Percentiles rank a stretch among this genome's conserved stretches.
Conservation (phyloP, 2,113 vertebrate genomes). For the Channa argus region DNA sequence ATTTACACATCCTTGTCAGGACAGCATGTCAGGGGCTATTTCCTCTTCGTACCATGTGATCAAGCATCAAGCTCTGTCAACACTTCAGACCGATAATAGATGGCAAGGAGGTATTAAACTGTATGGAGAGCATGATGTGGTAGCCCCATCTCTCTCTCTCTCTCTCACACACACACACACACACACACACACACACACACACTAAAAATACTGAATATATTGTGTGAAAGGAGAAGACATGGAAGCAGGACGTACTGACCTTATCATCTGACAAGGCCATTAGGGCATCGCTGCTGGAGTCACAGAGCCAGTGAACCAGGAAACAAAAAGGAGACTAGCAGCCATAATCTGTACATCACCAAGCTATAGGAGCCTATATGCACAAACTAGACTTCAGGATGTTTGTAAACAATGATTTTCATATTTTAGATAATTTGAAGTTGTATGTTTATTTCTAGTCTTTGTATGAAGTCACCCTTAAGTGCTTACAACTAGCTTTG, state of each 20-base stretch:
- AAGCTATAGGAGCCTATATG: no score
- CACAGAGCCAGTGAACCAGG: slow-evolving; percentile 38
- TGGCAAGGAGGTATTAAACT: slow-evolving; percentile 49
- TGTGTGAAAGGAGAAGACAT: slow-evolving; percentile 18
- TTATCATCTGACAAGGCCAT: slow-evolving; percentile 27
- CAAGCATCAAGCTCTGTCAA: slow-evolving; percentile 61
- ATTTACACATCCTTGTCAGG: slow-evolving; percentile 68
- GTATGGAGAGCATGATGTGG: slow-evolving; percentile 12
- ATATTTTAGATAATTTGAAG: not conserved
- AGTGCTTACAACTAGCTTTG: not conserved
- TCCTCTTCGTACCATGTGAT: slow-evolving; percentile 57
- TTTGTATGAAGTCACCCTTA: not conserved
- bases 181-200: not conserved
- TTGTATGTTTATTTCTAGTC: not conserved
- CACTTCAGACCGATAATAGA: slow-evolving; percentile 55
- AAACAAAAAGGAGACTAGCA: slow-evolving; percentile 15
- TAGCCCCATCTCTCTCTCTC: not conserved
- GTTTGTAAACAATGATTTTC: not conserved
- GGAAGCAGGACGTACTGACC: slow-evolving; percentile 21
- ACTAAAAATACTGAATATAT: not conserved
- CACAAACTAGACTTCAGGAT: not conserved
- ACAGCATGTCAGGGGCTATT: slow-evolving; percentile 56
- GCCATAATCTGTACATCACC: slow-evolving; percentile 9
- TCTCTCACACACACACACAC: not conserved
- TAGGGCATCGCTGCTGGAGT: slow-evolving; percentile 5